phyloP scores from a whole-genome alignment of 2,888 invertebrate genomes.

The Lamellibrachia satsuma region DNA sequence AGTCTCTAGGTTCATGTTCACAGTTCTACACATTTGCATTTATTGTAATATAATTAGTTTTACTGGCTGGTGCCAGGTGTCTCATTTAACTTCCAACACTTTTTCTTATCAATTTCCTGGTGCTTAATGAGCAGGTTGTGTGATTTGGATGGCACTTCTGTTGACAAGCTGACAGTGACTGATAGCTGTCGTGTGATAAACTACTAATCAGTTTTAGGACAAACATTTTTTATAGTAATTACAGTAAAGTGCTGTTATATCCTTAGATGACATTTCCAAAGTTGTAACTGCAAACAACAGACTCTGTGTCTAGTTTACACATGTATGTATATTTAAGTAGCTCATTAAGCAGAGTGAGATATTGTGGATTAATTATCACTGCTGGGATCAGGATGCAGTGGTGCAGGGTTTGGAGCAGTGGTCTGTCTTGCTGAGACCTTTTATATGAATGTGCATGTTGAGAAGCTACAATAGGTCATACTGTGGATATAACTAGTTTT shows the following conservation, averaged over 20 bases:
- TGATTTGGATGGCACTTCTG: not conserved
- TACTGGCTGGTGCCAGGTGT: not conserved
- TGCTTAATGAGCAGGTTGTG: not conserved
- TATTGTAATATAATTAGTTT: not conserved
- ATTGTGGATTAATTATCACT: not conserved
- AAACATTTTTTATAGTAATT: not conserved
- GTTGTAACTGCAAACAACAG: not conserved
- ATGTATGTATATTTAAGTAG: not conserved
- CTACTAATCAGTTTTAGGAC: not conserved
- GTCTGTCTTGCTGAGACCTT: no score
- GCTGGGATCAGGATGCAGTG: not conserved
- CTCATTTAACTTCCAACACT: not conserved
- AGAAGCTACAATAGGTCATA: not conserved
- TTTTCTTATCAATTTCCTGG: not conserved
- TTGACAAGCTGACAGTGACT: not conserved
- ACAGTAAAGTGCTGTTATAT: not conserved
- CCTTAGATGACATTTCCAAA: not conserved
- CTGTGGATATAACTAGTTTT: not conserved
- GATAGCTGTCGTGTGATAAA: not conserved
- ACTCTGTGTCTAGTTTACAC: not conserved
- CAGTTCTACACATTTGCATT: not conserved
- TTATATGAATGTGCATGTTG: not conserved
- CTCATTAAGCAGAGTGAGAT: not conserved
- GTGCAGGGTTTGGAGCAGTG: no score
- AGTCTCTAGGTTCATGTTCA: not conserved